These are phyloP conservation scores for Hippocampus abdominalis DNA, from an alignment of 2,113 vertebrate genomes.

Conservation along the genomic window DNA sequence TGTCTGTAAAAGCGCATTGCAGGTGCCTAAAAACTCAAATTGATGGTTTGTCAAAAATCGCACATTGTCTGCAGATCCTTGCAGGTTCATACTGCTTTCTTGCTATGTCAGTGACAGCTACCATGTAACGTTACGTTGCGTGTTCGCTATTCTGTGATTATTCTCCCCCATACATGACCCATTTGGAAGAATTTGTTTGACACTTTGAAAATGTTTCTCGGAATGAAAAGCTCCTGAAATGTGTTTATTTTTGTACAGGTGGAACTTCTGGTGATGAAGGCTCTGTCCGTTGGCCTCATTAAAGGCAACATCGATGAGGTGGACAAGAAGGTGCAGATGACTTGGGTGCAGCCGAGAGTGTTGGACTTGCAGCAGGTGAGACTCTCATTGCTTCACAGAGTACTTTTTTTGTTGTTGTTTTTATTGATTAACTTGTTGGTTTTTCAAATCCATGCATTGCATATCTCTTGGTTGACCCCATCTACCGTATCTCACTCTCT, in stretches of 20 bases:
- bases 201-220: neutral
- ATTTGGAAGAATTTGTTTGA: neutral
- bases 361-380: constrained; percentile 90
- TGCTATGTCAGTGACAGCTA: no score
- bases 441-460: neutral
- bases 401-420: neutral
- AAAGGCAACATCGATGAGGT: constrained; percentile 96
- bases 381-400: neutral
- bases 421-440: neutral
- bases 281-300: constrained; percentile 89
- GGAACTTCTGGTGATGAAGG: constrained; percentile 98
- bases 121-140: no score
- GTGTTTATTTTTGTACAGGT: constrained; percentile 69
- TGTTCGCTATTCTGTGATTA: no score
- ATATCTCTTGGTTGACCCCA: neutral
- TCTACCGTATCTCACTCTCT: neutral
- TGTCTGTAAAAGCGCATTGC: no score
- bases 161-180: neutral
- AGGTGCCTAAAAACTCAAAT: no score
- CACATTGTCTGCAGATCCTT: no score
- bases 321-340: constrained; percentile 95
- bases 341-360: constrained; percentile 95
- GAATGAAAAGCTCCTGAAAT: neutral
- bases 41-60: no score
- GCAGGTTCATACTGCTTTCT: no score